Evolutionary conservation across 2,113 vertebrate genomes (phyloP).

Genomic region (Aviceda subcristata): DNA sequence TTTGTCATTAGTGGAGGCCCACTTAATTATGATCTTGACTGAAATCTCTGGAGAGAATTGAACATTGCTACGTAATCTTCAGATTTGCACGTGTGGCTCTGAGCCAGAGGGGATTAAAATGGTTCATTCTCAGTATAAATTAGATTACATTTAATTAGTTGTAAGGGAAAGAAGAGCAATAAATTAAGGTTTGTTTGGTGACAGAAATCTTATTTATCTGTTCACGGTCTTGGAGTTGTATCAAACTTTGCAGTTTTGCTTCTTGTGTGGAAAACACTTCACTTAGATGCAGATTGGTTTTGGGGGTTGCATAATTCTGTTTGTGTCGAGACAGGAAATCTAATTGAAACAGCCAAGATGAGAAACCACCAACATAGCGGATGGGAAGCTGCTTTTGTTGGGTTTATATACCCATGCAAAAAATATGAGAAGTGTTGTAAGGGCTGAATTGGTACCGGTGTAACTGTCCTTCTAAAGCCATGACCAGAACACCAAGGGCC

Average conservation of each 20-base stretch:
- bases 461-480: neutral
- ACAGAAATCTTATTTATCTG: constrained; percentile 6
- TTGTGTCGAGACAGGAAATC: neutral
- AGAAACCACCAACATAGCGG: neutral
- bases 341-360: neutral
- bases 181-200: constrained; percentile 27
- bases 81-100: constrained; percentile 8
- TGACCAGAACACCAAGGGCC: neutral
- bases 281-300: neutral
- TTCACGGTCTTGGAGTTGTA: neutral
- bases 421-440: neutral
- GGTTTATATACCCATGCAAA: neutral
- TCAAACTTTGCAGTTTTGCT: neutral
- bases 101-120: constrained; percentile 20
- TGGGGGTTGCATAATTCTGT: neutral
- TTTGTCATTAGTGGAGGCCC: constrained; percentile 28
- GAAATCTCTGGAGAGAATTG: neutral
- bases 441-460: neutral
- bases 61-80: neutral
- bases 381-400: neutral
- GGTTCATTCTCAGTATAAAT: constrained; percentile 15
- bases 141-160: constrained; percentile 36
- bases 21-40: constrained; percentile 9
- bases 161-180: neutral
- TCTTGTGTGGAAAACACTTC: constrained; percentile 10